phyloP scores from a whole-genome alignment of 1,140 invertebrate species.

The Neodiprion virginianus region DNA sequence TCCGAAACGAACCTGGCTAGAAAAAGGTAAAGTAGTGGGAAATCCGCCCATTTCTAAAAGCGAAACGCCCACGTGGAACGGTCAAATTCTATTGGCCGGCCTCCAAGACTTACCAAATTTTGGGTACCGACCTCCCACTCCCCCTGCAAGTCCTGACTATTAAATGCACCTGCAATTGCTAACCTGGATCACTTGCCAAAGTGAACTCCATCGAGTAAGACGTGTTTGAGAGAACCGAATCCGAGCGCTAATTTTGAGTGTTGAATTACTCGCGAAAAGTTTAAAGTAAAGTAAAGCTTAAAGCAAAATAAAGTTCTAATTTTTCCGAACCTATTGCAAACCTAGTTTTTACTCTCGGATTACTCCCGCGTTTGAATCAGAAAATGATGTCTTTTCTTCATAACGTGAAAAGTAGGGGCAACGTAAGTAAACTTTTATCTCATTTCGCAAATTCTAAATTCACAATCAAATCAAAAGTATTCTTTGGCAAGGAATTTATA shows the following conservation, averaged over 20 bases:
- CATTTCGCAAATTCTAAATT: neutral
- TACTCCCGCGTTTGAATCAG: too few species aligned
- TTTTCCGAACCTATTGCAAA: too few species aligned
- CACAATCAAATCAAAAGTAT: neutral
- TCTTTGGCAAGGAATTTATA: neutral
- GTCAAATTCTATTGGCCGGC: neutral
- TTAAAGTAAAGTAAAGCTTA: too few species aligned
- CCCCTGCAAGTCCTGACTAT: neutral
- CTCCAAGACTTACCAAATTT: neutral
- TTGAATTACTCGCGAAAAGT: too few species aligned
- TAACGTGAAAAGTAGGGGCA: slow-evolving; percentile 18
- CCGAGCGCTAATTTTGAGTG: neutral
- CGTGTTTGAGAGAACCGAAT: neutral
- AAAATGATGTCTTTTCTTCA: slow-evolving; percentile 23
- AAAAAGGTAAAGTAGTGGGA: neutral
- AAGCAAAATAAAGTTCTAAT: too few species aligned
- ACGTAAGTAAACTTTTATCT: slow-evolving; percentile 26
- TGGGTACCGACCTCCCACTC: neutral
- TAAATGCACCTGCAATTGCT: neutral
- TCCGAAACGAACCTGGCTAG: neutral
- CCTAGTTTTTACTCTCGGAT: too few species aligned
- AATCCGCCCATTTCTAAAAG: neutral
- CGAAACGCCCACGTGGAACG: neutral
- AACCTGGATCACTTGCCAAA: neutral
- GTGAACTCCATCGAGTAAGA: neutral